Evolutionary conservation across 2,113 vertebrate species (phyloP), one percentile per base, ranked within the genome.

Genomic region (Papio anubis): DNA sequence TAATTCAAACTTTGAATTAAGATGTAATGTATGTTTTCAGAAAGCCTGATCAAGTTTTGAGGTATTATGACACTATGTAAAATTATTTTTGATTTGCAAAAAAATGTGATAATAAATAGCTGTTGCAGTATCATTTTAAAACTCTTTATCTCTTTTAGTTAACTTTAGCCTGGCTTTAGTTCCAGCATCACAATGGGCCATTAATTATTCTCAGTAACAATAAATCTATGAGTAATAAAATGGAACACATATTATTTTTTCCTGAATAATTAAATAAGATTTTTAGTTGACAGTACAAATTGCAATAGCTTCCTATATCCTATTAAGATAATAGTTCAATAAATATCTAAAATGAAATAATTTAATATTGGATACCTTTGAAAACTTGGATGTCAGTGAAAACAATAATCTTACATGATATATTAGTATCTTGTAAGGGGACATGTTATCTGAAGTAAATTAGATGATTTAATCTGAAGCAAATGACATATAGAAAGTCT

Each of bases 351-450:
- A 73, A 48, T 38, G n/a, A 61, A 68, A 21, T 91, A 20, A 64
- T 64, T 88, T 83, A 73, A 89, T 75, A 85, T 84, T 88, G 88
- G 73, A 80, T 59, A 57, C 81, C 6, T 64, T 88, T 94, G 66
- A 89, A 95, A 92, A 32, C 17, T 76, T n/a, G 9, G 21, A 68
- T 82, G 35, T 68, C 70, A 78, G 8, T 84, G 45, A 72, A 93
- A 84, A 57, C 10, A 32, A 30, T 55, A 45, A 87, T 76, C 25
- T 61, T 64, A 40, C 78, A 64, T 81, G 35, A 30, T 57, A 50
- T 70, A 86, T 95, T n/a, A 57, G 27, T 57, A 89, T 95, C 21
- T 57, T 32, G 6, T 14, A 76, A 81, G 48, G 18, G 17, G n/a
- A 9, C 14, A 81, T 45, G 20, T 38, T 72, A 50, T n/a, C 43